Conservation (phyloP, 92 coral and sea anemone genomes). For the Umimayanthus chanpuru region DNA sequence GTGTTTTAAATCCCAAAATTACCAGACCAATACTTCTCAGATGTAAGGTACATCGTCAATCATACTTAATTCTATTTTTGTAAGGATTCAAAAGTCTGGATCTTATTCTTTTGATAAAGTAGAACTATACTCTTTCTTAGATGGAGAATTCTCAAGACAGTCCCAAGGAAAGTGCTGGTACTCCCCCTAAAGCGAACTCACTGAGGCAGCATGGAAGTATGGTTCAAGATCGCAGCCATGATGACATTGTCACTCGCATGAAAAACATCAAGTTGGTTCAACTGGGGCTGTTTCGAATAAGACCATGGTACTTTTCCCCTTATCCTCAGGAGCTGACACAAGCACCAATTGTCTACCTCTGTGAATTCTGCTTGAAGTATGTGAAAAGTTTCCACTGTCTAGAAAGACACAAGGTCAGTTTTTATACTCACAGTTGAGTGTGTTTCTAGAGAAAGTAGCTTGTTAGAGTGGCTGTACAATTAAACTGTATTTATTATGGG, state of each 20-base stretch:
- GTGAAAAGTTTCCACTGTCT: slow-evolving; percentile 97
- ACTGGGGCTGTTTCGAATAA: slow-evolving; percentile 86
- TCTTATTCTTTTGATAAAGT: not conserved
- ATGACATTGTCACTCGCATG: slow-evolving; percentile 97
- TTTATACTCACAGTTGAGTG: not conserved
- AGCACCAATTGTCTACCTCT: slow-evolving; percentile 83
- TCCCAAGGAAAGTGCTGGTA: slow-evolving; percentile 72
- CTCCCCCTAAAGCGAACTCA: slow-evolving; percentile 87
- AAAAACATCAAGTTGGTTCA: slow-evolving; percentile 94
- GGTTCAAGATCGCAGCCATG: slow-evolving; percentile 99
- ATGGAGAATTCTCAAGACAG: slow-evolving; percentile 89
- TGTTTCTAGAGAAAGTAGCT: no score
- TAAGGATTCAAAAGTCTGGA: not conserved
- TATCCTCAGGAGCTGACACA: slow-evolving; percentile 94
- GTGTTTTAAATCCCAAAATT: no score
- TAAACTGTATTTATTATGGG: no score
- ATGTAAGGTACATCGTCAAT: not conserved
- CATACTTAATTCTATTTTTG: not conserved
- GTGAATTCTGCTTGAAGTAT: slow-evolving; percentile 95
- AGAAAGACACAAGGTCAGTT: slow-evolving; percentile 88
- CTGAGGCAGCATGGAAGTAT: slow-evolving; percentile 87
- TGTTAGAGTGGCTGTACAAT: no score
- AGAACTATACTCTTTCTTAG: slow-evolving; percentile 42
- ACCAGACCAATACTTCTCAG: no score
- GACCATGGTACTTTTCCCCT: slow-evolving; percentile 99